Evolutionary conservation across 2,797 vertebrate genomes (phyloP).

Genomic region (Distichodus sexfasciatus): DNA sequence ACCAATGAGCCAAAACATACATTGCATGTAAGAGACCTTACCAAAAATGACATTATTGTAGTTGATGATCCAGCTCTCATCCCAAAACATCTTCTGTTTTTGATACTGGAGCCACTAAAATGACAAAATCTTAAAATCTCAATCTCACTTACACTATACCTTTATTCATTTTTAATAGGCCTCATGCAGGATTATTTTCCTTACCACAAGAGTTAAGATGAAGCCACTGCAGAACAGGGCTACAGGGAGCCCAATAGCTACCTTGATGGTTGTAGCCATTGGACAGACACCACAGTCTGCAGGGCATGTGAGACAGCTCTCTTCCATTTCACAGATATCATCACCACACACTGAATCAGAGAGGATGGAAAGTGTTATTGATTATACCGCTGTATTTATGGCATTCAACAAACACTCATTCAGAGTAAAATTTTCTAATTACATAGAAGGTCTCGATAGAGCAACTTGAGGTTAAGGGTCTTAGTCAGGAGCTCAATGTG

Average conservation of each 20-base stretch:
- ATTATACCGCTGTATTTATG: too few species aligned
- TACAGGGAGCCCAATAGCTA: constrained; percentile 73
- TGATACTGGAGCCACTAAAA: constrained; percentile 76
- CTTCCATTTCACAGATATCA: constrained; percentile 74
- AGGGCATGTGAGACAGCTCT: constrained; percentile 77
- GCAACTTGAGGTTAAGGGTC: too few species aligned
- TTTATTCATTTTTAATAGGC: too few species aligned
- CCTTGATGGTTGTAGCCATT: constrained; percentile 62
- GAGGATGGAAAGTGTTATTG: too few species aligned
- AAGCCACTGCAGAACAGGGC: constrained; percentile 72
- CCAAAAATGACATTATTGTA: constrained; percentile 76
- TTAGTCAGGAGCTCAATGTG: too few species aligned
- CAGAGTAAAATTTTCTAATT: not conserved
- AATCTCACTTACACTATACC: not conserved
- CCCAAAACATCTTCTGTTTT: constrained; percentile 84
- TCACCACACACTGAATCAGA: constrained; percentile 74
- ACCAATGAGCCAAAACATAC: too few species aligned
- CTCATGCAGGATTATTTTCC: constrained; percentile 9
- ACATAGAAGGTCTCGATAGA: too few species aligned
- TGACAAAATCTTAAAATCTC: not conserved
- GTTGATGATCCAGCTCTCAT: constrained; percentile 86
- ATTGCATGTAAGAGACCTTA: too few species aligned
- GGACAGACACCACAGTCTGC: constrained; percentile 81
- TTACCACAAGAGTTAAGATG: constrained; percentile 73
- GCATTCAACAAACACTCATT: too few species aligned